A percentile compares a stretch with the other conserved stretches of the same genome.
Conservation (phyloP, 2,888 invertebrate genomes). For the Flexamia atlantica region DNA sequence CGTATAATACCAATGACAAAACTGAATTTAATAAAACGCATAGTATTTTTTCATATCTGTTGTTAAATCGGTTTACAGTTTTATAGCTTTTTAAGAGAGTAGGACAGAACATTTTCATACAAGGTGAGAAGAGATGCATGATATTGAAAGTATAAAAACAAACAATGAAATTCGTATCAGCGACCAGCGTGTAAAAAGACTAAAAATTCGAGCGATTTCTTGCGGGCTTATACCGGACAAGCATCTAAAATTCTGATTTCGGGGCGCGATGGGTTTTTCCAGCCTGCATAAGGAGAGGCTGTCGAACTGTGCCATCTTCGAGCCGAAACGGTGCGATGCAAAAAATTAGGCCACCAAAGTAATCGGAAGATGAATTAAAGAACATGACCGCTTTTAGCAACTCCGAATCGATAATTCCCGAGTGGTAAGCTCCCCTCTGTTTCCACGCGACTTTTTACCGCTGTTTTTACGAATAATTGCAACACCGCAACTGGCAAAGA, state of each 20-base stretch:
- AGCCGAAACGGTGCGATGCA: slow-evolving; percentile 27
- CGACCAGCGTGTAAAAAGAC: slow-evolving; percentile 1
- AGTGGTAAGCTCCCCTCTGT: background rate
- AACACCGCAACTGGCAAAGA: background rate
- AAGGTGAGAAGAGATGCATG: background rate
- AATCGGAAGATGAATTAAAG: slow-evolving; percentile 41
- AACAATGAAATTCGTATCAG: background rate
- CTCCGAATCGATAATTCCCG: background rate
- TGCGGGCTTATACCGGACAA: slow-evolving; percentile 1
- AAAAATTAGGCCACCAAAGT: slow-evolving; percentile 38
- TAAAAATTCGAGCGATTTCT: slow-evolving; percentile 1
- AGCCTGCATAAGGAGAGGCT: background rate
- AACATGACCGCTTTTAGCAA: slow-evolving; percentile 29
- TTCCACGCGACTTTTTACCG: background rate
- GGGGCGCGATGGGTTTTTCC: slow-evolving; percentile 38
- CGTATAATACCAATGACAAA: too few species aligned
- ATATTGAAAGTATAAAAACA: background rate
- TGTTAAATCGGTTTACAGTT: too few species aligned
- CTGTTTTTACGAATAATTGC: background rate
- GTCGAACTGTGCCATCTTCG: slow-evolving; percentile 30
- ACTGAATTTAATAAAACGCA: too few species aligned
- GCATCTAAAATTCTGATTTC: slow-evolving; percentile 32
- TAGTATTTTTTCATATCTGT: too few species aligned
- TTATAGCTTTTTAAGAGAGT: too few species aligned
- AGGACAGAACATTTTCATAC: too few species aligned